Conservation (phyloP, 1,140 invertebrate genomes). For the Heliconius congener region DNA sequence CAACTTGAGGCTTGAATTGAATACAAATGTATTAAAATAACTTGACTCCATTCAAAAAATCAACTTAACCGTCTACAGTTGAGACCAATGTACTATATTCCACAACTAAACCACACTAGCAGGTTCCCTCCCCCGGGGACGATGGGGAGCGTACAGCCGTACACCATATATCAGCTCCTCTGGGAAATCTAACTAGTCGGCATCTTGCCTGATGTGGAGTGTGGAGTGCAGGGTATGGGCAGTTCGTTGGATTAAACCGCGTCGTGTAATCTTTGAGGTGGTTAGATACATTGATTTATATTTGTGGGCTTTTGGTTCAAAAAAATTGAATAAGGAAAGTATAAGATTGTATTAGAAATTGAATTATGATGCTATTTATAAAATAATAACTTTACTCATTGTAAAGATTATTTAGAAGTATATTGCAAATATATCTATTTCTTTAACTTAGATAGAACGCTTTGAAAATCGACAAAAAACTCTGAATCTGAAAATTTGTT, state of each 20-base stretch:
- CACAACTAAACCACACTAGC: background rate
- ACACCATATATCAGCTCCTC: background rate
- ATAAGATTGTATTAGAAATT: no score
- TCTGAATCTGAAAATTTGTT: no score
- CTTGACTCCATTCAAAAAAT: no score
- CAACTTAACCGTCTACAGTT: no score
- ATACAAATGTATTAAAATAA: no score
- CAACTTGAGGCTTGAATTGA: no score
- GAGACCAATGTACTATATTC: background rate
- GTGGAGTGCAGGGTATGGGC: background rate
- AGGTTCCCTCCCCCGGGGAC: background rate
- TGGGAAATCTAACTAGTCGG: background rate
- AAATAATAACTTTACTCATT: no score
- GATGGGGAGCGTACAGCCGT: background rate
- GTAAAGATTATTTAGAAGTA: no score
- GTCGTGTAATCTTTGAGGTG: background rate
- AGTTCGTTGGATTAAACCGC: background rate
- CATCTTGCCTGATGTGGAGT: background rate
- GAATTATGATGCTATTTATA: no score
- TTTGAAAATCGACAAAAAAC: no score
- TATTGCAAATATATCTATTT: no score
- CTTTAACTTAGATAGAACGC: no score
- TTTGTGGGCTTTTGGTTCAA: background rate
- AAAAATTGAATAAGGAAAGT: background rate
- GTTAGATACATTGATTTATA: background rate